phyloP scores from a whole-genome alignment of 2,797 vertebrate genomes.

The Myotis daubentonii region DNA sequence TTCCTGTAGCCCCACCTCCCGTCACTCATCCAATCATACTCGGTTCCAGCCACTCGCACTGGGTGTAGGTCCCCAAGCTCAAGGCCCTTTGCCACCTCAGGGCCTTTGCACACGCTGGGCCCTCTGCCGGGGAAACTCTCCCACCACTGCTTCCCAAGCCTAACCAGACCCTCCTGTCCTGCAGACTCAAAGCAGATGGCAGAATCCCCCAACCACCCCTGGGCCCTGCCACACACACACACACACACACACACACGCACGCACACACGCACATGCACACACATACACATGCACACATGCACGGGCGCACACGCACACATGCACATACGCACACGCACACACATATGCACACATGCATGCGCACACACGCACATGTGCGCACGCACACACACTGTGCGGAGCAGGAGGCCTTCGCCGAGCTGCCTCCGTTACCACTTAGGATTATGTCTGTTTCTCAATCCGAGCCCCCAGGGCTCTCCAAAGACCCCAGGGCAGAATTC shows the following conservation, averaged over 20 bases:
- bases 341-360: no score
- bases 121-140: neutral
- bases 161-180: neutral
- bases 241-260: rapidly evolving
- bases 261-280: no score
- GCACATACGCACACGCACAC: rapidly evolving
- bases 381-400: neutral
- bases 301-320: no score
- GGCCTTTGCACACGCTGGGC: neutral
- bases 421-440: neutral
- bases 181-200: neutral
- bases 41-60: neutral
- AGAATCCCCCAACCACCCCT: neutral
- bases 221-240: neutral
- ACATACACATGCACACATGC: rapidly evolving
- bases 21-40: neutral
- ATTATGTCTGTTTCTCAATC: neutral
- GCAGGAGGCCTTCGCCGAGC: neutral
- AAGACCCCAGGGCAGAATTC: neutral
- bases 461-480: neutral
- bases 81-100: neutral
- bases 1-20: neutral
- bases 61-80: rapidly evolving
- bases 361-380: rapidly evolving
- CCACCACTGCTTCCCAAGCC: neutral